phyloP scores from a whole-genome alignment of 2,113 vertebrate genomes.

The Hippocampus comes region DNA sequence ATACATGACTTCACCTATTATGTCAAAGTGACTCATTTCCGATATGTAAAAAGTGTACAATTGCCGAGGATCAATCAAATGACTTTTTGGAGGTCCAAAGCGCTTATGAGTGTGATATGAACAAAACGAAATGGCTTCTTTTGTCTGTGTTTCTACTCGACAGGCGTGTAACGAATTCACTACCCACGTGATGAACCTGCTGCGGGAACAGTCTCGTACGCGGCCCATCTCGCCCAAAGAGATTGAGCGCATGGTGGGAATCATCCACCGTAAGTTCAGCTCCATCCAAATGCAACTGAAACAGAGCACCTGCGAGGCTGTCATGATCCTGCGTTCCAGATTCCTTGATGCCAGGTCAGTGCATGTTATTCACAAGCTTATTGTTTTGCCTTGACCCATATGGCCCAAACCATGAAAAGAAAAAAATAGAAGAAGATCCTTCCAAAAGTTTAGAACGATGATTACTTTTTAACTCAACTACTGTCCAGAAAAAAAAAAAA shows the following conservation, averaged over 20 bases:
- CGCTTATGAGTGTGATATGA: not conserved
- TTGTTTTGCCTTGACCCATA: slow-evolving; percentile 35
- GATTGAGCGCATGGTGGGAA: slow-evolving; percentile 99
- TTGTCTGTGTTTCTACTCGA: slow-evolving; percentile 32
- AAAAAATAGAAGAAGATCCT: not conserved
- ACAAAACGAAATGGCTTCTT: slow-evolving; percentile 18
- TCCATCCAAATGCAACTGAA: slow-evolving; percentile 99
- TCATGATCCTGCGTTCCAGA: slow-evolving; percentile 98
- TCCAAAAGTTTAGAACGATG: not conserved
- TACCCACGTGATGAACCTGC: slow-evolving; percentile 99
- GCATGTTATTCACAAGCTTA: slow-evolving; percentile 8
- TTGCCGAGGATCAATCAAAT: not conserved
- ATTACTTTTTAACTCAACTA: not conserved
- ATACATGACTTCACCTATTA: slow-evolving; percentile 87
- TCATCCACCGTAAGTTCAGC: slow-evolving; percentile 99
- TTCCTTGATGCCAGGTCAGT: slow-evolving; percentile 96
- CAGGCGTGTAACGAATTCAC: slow-evolving; percentile 99
- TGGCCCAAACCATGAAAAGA: slow-evolving; percentile 19
- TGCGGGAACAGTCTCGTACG: slow-evolving; percentile 97
- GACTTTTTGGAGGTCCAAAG: slow-evolving; percentile 4
- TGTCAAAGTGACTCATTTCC: slow-evolving; percentile 65
- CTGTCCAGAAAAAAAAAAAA: not conserved
- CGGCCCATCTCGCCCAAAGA: slow-evolving; percentile 99
- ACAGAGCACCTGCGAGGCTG: slow-evolving; percentile 98
- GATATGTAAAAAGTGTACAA: slow-evolving; percentile 20